Base-by-base conservation (phyloP, 2,888 invertebrate genomes). In the Ernsta delagoae region DNA sequence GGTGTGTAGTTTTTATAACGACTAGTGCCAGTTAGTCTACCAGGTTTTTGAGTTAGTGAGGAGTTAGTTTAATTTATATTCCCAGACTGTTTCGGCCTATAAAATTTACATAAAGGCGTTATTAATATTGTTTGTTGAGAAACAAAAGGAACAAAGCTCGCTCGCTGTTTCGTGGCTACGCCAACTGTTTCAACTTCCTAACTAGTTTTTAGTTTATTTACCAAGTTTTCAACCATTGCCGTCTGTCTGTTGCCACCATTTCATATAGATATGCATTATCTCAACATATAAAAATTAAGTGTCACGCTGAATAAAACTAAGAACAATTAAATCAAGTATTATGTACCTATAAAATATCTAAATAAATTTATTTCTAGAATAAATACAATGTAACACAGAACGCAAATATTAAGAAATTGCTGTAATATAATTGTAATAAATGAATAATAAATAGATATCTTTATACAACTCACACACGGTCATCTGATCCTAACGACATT, bases 71-170 rank as follows among this genome's bases (percentile, higher is more conserved):
- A 11, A 54, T 24, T 54, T 54, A 54, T 54, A 31, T n/a, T 56
- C 31, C 5, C 34, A 8, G 34, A 56, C 54, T 34, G 54, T 56
- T 56, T 34, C 34, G 31, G 11, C 54, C 11, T 34, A 56, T 57
- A 57, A 57, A 39, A 57, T 57, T 57, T 57, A 57, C 34, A 57
- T 57, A 36, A 59, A 59, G 39, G 8, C 34, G 39, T 59, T 59
- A 59, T 59, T 59, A 59, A 59, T 59, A 59, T 59, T 59, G 39
- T 39, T 59, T 59, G 57, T 39, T 36, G 57, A 59, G 59, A 16
- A 57, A 39, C 16, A 59, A 36, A 34, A 8, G 8, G 59, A 39
- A 59, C 59, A 59, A 16, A 39, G 16, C 59, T 39, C 12, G 39
- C 12, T 59, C 39, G 12, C 34, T 34, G 59, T 60, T 24, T 60